phyloP scores from a whole-genome alignment of 2,797 vertebrate genomes.

The Pantherophis alleghaniensis region DNA sequence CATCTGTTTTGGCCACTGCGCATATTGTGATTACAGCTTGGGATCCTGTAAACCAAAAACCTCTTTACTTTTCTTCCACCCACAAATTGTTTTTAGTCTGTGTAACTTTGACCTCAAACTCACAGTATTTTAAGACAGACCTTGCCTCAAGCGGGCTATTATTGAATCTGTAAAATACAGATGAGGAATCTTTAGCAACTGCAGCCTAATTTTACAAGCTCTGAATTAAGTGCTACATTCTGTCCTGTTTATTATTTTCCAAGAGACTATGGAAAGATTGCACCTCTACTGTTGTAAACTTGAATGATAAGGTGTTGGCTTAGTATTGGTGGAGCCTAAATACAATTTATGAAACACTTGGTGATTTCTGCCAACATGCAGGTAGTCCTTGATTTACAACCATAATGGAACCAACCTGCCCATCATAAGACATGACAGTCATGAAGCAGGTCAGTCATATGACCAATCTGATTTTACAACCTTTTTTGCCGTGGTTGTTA shows the following conservation, averaged over 20 bases:
- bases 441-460: background rate
- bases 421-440: background rate
- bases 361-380: background rate
- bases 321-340: slow-evolving; percentile 2
- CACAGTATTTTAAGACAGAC: background rate
- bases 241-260: background rate
- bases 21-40: background rate
- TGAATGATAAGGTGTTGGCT: slow-evolving; percentile 1
- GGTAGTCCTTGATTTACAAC: background rate
- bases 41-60: background rate
- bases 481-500: background rate
- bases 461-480: background rate
- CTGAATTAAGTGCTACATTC: background rate
- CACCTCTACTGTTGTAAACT: background rate
- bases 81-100: background rate
- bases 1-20: too few relatives aligned
- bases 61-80: background rate
- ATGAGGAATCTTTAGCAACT: background rate
- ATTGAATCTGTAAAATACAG: background rate
- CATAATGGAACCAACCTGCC: background rate
- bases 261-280: background rate
- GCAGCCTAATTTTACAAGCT: background rate
- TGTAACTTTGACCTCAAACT: background rate
- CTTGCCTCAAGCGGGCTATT: background rate
- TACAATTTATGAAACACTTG: background rate